Percentiles rank a stretch among this genome's conserved stretches.
Conservation (phyloP, 2,888 invertebrate species). For the Ormyrus thymus region DNA sequence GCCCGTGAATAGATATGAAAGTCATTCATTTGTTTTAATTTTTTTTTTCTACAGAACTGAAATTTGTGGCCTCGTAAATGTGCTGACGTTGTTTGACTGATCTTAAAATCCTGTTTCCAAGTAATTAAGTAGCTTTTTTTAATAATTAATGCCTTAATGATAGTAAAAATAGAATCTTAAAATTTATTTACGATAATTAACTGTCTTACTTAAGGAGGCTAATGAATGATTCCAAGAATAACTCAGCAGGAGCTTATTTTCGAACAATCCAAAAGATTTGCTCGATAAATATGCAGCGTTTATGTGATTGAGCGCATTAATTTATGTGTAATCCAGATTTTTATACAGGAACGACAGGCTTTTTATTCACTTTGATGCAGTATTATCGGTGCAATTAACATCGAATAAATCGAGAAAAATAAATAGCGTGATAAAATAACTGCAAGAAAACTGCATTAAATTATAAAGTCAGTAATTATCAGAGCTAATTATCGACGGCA, state of each 20-base stretch:
- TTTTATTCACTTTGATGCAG: slow-evolving; percentile 3
- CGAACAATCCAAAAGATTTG: too few relatives aligned
- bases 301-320: too few relatives aligned
- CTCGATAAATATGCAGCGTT: too few relatives aligned
- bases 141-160: slow-evolving; percentile 43
- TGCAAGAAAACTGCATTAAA: slow-evolving; percentile 17
- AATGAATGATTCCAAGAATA: not conserved
- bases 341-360: not conserved
- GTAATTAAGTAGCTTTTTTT: slow-evolving; percentile 35
- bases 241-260: too few relatives aligned
- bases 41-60: slow-evolving; percentile 24
- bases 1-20: slow-evolving; percentile 25
- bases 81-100: slow-evolving; percentile 29
- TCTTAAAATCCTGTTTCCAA: slow-evolving; percentile 34
- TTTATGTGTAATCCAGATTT: not conserved
- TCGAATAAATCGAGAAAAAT: slow-evolving; percentile 17
- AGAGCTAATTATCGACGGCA: slow-evolving; percentile 32
- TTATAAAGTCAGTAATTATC: too few relatives aligned
- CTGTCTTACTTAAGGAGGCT: slow-evolving; percentile 7
- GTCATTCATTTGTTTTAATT: slow-evolving; percentile 18
- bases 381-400: slow-evolving; percentile 12
- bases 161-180: slow-evolving; percentile 24
- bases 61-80: slow-evolving; percentile 50
- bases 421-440: slow-evolving; percentile 34
- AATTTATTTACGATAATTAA: slow-evolving; percentile 30